These are phyloP conservation scores for Apis dorsata DNA, from an alignment of 1,140 invertebrate species.

Conservation along the genomic window DNA sequence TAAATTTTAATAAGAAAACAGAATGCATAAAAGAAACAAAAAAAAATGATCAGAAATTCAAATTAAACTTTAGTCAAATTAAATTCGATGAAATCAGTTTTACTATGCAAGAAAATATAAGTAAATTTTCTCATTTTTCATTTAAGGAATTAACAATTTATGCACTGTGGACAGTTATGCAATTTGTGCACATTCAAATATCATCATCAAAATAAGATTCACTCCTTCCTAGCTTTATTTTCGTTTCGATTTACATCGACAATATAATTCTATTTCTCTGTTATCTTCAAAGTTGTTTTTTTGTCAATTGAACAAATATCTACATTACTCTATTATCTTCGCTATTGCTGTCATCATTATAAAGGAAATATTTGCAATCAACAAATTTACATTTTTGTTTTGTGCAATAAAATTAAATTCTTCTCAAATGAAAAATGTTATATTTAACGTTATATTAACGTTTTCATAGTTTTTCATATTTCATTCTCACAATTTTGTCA, in stretches of 20 bases:
- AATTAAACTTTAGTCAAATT: background rate
- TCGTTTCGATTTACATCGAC: slow-evolving; percentile 14
- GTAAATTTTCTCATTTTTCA: slow-evolving; percentile 13
- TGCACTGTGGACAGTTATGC: too few relatives aligned
- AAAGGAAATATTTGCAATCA: too few relatives aligned
- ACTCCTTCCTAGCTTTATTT: slow-evolving; percentile 6
- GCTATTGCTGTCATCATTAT: slow-evolving; percentile 1
- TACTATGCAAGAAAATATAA: background rate
- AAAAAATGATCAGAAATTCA: background rate
- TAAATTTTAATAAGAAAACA: too few relatives aligned
- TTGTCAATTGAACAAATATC: slow-evolving; percentile 25
- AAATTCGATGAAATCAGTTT: background rate
- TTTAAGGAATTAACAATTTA: slow-evolving; percentile 24
- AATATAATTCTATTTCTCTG: slow-evolving; percentile 23
- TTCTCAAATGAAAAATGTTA: background rate
- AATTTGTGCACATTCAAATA: too few relatives aligned
- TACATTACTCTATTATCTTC: background rate
- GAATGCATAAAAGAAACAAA: background rate
- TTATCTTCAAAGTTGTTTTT: slow-evolving; percentile 30
- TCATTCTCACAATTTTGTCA: background rate
- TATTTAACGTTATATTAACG: too few relatives aligned
- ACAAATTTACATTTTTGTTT: background rate
- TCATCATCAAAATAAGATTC: background rate
- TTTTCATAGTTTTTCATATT: background rate
- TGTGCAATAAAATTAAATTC: slow-evolving; percentile 6